These are phyloP conservation scores for Xenopus borealis DNA, from an alignment of 2,113 vertebrate genomes.

Conservation along the genomic window DNA sequence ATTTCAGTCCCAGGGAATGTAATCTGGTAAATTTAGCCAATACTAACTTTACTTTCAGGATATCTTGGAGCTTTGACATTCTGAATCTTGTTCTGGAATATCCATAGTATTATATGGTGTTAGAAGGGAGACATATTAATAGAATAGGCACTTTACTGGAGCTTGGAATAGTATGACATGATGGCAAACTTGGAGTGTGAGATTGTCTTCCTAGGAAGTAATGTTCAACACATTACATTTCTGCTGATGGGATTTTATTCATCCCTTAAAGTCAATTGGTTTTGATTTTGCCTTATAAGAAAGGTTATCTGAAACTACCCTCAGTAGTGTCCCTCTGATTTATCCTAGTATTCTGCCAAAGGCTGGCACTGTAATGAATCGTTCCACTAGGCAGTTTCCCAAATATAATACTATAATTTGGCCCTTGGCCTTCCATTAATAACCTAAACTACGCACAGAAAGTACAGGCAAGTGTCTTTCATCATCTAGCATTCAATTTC, in stretches of 20 bases:
- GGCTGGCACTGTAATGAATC: not conserved
- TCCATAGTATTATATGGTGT: not conserved
- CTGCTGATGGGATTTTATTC: constrained; percentile 28
- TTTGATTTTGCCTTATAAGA: constrained; percentile 19
- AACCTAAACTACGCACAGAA: not conserved
- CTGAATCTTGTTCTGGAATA: not conserved
- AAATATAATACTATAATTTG: not conserved
- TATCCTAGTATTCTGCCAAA: not conserved
- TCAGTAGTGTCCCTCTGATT: constrained; percentile 5
- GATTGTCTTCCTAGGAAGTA: constrained; percentile 21
- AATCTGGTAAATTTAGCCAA: too few species aligned
- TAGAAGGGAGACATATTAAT: constrained; percentile 5
- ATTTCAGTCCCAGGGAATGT: too few species aligned
- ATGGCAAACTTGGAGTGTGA: constrained; percentile 9
- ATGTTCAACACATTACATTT: constrained; percentile 29
- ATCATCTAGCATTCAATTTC: too few species aligned
- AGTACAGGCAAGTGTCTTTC: not conserved
- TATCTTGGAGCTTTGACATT: not conserved
- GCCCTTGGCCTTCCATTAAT: not conserved
- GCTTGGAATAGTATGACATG: constrained; percentile 15
- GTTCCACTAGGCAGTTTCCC: not conserved
- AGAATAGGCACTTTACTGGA: constrained; percentile 19
- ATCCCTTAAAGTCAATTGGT: constrained; percentile 27
- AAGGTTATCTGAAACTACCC: constrained; percentile 7
- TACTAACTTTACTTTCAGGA: too few species aligned